A percentile compares a stretch with the other conserved stretches of the same genome.
These are phyloP conservation scores for Spondyliosoma cantharus DNA, from an alignment of 2,797 vertebrate species.

Conservation along the genomic window DNA sequence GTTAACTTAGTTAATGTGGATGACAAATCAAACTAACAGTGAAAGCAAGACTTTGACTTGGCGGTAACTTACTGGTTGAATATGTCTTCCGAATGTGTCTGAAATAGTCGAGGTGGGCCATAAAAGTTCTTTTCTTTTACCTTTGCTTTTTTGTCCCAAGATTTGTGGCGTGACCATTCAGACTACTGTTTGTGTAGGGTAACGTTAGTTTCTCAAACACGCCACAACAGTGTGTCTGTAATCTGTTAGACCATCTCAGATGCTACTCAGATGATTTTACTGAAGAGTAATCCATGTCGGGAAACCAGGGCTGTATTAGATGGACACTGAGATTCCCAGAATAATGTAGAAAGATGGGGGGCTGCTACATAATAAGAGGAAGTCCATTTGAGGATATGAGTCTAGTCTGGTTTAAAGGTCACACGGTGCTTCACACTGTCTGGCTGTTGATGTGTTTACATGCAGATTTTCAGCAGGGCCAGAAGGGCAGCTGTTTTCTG, in stretches of 20 bases:
- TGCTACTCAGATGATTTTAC: neutral
- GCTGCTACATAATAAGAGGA: constrained; percentile 51
- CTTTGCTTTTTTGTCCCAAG: neutral
- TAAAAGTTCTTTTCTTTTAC: neutral
- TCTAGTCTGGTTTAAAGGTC: constrained; percentile 57
- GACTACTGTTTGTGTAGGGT: neutral
- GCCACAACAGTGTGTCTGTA: neutral
- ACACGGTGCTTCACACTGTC: neutral
- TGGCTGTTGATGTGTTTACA: constrained; percentile 39
- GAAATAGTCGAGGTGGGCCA: neutral
- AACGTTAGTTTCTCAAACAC: neutral
- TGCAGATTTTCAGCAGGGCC: neutral
- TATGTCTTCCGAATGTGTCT: neutral
- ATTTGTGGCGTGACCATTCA: neutral
- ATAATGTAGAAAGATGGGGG: neutral
- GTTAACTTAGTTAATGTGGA: neutral
- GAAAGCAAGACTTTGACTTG: neutral
- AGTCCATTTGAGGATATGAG: constrained; percentile 47
- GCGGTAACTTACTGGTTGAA: neutral
- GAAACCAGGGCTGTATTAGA: neutral
- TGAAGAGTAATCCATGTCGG: constrained; percentile 5
- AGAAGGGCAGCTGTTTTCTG: constrained; percentile 19
- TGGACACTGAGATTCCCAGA: constrained; percentile 18
- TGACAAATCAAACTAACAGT: neutral
- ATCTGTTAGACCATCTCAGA: neutral